Conservation (phyloP, 1,140 invertebrate species). For the Palaemon carinicauda region DNA sequence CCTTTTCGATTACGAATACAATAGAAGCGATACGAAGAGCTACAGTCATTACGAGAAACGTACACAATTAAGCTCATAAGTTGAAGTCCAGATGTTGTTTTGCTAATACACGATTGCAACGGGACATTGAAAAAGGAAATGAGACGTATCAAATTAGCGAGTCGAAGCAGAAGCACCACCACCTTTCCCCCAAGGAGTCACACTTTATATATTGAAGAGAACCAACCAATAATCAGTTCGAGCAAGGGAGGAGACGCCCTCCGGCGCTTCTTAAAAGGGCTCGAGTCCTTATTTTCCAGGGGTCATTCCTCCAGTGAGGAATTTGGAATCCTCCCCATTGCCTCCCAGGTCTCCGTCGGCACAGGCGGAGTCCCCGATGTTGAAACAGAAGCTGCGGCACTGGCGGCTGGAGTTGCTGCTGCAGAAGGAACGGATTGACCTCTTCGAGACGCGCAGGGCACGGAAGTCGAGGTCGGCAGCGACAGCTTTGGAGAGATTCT, state of each 20-base stretch:
- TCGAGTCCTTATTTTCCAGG: slow-evolving; percentile 28
- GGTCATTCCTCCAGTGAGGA: slow-evolving; percentile 12
- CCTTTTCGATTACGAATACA: too few relatives aligned
- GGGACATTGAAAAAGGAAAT: too few relatives aligned
- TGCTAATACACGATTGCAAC: too few relatives aligned
- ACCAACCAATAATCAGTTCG: not conserved
- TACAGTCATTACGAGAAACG: too few relatives aligned
- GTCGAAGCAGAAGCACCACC: too few relatives aligned
- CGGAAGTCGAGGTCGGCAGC: slow-evolving; percentile 28
- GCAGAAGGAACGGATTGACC: slow-evolving; percentile 33
- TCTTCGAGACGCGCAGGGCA: slow-evolving; percentile 1
- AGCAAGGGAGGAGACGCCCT: not conserved
- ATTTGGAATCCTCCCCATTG: slow-evolving; percentile 38
- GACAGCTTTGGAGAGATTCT: not conserved
- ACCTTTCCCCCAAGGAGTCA: not conserved
- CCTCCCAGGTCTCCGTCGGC: slow-evolving; percentile 28
- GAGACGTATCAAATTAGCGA: too few relatives aligned
- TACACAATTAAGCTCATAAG: too few relatives aligned
- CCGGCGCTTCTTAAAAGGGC: not conserved
- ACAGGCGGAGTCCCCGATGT: slow-evolving; percentile 38
- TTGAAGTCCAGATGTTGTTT: too few relatives aligned
- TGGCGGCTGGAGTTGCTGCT: slow-evolving; percentile 10
- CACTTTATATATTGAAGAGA: not conserved
- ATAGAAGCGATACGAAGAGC: too few relatives aligned
- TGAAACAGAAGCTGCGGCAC: slow-evolving; percentile 38